phyloP scores from a whole-genome alignment of 1,140 invertebrate species.

The Acromyrmex charruanus region DNA sequence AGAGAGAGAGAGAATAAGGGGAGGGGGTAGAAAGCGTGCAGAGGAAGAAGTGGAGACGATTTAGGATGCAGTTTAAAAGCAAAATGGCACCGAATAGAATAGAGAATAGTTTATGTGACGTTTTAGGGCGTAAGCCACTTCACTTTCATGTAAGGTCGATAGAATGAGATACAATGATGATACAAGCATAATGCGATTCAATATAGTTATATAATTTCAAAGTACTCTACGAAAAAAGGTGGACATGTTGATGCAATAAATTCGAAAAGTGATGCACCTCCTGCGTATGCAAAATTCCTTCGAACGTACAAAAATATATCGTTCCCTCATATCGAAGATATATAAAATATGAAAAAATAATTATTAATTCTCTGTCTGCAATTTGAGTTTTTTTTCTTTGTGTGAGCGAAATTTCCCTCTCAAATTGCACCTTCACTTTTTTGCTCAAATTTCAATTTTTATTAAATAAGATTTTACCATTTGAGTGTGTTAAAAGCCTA shows the following conservation, averaged over 20 bases:
- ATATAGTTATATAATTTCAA: conserved; percentile 20
- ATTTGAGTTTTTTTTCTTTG: too few species aligned
- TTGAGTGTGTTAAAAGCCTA: too few species aligned
- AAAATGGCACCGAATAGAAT: conserved; percentile 36
- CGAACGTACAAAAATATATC: background rate
- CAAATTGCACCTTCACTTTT: too few species aligned
- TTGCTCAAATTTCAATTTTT: too few species aligned
- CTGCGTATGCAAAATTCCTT: background rate
- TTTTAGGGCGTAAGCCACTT: conserved; percentile 43
- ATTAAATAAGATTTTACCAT: too few species aligned
- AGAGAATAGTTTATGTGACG: conserved; percentile 52
- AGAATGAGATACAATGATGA: conserved; percentile 17
- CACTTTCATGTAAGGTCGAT: conserved; percentile 20
- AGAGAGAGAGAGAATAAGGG: conserved; percentile 17
- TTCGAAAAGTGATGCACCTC: background rate
- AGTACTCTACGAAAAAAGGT: background rate
- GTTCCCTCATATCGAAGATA: background rate
- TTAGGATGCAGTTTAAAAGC: background rate
- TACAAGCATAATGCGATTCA: background rate
- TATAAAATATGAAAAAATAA: background rate
- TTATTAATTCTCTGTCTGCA: too few species aligned
- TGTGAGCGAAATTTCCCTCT: too few species aligned
- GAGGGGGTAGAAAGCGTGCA: background rate
- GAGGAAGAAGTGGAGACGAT: conserved; percentile 6
- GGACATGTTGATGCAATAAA: background rate